phyloP scores from a whole-genome alignment of 1,140 invertebrate genomes.

The Megalonaias nervosa region DNA sequence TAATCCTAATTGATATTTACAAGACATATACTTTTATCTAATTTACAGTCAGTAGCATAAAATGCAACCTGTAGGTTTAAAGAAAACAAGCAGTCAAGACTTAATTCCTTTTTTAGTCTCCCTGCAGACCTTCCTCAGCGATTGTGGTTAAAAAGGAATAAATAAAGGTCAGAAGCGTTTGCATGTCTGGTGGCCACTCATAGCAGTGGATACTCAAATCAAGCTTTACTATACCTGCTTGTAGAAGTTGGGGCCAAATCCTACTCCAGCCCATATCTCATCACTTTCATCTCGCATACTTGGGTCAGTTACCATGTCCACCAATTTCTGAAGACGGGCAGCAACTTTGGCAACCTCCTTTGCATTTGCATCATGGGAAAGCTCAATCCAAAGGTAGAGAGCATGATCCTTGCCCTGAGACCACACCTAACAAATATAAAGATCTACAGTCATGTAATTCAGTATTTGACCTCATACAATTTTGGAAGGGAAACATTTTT shows the following conservation, averaged over 20 bases:
- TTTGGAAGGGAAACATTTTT: neutral
- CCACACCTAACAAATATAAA: conserved; percentile 52
- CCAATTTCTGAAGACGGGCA: conserved; percentile 58
- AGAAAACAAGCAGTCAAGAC: too few relatives aligned
- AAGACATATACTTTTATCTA: too few relatives aligned
- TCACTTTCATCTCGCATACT: conserved; percentile 60
- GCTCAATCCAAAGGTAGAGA: conserved; percentile 67
- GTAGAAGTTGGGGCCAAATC: conserved; percentile 67
- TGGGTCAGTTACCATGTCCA: conserved; percentile 61
- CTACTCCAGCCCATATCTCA: conserved; percentile 67
- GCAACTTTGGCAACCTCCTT: conserved; percentile 57
- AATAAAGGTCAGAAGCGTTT: too few relatives aligned
- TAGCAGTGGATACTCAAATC: too few relatives aligned
- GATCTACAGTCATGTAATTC: neutral
- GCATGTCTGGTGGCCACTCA: too few relatives aligned
- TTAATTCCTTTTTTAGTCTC: too few relatives aligned
- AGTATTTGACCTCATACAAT: neutral
- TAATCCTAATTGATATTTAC: too few relatives aligned
- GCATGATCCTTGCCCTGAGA: conserved; percentile 66
- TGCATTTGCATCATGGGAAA: conserved; percentile 58
- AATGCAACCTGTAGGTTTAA: too few relatives aligned
- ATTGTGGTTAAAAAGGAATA: too few relatives aligned
- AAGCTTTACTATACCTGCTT: conserved; percentile 46
- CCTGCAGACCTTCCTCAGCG: too few relatives aligned
- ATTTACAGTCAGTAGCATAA: too few relatives aligned